Percentiles rank a stretch among this genome's conserved stretches.
Conservation (phyloP, 1,140 invertebrate genomes). For the Octopus sinensis region DNA sequence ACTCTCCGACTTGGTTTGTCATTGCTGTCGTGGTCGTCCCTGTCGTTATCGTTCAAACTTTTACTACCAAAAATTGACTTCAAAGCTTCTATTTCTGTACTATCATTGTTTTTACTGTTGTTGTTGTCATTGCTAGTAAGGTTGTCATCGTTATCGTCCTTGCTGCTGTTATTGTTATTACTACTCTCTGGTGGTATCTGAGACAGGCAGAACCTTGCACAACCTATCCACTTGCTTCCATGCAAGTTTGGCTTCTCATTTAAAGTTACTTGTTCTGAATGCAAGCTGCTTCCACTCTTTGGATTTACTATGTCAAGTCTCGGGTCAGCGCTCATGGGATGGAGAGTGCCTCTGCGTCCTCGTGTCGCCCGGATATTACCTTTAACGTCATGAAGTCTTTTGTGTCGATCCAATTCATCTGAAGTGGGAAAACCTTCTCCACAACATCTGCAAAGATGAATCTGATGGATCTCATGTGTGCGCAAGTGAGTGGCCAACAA, state of each 20-base stretch:
- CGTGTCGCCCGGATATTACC: background rate
- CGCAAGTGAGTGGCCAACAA: background rate
- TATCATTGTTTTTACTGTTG: background rate
- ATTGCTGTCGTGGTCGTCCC: no score
- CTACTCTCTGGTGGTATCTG: conserved; percentile 1
- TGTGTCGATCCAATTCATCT: conserved; percentile 7
- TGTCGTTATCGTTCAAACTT: no score
- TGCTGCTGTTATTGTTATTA: conserved; percentile 16
- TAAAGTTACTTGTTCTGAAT: background rate
- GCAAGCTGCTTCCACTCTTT: conserved; percentile 2
- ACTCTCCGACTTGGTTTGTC: no score
- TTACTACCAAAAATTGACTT: no score
- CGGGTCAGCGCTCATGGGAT: background rate
- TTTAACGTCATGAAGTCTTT: conserved; percentile 1
- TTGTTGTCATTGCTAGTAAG: background rate
- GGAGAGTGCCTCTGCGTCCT: background rate
- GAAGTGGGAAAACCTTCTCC: conserved; percentile 6
- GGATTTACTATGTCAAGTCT: conserved; percentile 1
- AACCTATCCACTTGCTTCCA: conserved; percentile 10
- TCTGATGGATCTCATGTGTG: background rate
- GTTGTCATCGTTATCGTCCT: conserved; percentile 13
- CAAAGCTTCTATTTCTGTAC: no score
- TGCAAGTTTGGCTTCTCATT: background rate
- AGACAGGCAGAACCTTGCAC: background rate
- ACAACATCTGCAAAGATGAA: background rate